Base-by-base conservation (phyloP, 2,888 invertebrate species). In the Polydrusus pterygomalis region DNA sequence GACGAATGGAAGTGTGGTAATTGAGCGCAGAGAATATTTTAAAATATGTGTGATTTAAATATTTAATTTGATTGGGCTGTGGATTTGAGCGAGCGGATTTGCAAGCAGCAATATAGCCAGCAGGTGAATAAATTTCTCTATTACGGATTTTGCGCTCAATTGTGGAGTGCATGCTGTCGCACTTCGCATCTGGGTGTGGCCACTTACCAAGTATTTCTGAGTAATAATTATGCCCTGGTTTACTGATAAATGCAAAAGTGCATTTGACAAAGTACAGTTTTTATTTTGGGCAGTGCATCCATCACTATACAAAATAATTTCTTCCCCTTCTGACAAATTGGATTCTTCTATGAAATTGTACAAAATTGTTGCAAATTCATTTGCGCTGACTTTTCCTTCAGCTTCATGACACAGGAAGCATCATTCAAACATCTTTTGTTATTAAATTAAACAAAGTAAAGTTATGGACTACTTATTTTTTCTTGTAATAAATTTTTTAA, bases 301-400 rank as follows among this genome's bases (percentile, higher is more conserved):
- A 47, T 47, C n/a, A 47, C 58, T 30, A n/a, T 30, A 58, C 34
- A 58, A 30, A 30, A 58, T 58, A 30, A 58, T 30, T 58, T 58
- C 30, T 13, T 30, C 30, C 15, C 30, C 58, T 30, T 15, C 15
- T 58, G 25, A 15, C 25, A 58, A 6, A 25, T 30, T 30, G n/a
- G 30, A 25, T 58, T 58, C 30, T 10, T 5, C 25, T 25, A 58
- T 30, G 30, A 58, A 58, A 58, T 30, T 15, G 11, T 58, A 58
- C 15, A 58, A 15, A 15, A 58, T 58, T 58, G 30, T 30, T 30
- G 58, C 10, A 10, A 58, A 58, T 30, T 58, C 58, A 30, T 58
- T 58, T n/a, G 58, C 9, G 9, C 30, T 58, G 7, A 58, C 30
- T 25, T 25, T 25, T 58, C 30, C 58, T 58, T 58, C 58, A 30